Conservation (phyloP, 2,113 vertebrate species). For the Aspiorhynchus laticeps region DNA sequence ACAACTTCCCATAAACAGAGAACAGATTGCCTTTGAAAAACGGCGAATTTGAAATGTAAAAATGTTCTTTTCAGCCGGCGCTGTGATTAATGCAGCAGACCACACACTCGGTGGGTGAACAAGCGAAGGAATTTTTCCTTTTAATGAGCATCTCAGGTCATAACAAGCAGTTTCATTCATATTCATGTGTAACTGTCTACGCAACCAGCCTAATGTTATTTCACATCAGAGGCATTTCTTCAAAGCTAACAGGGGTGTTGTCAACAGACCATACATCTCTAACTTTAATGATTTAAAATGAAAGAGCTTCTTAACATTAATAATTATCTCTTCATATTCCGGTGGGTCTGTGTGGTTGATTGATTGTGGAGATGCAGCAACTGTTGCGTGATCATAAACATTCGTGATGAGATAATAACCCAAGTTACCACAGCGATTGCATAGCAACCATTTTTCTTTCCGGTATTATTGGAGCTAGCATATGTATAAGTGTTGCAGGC, state of each 20-base stretch:
- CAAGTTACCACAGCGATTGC: constrained; percentile 43
- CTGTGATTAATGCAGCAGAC: constrained; percentile 64
- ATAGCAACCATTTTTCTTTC: constrained; percentile 41
- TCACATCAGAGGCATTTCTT: constrained; percentile 58
- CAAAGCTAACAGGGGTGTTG: constrained; percentile 56
- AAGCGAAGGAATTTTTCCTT: constrained; percentile 53
- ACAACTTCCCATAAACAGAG: constrained; percentile 61
- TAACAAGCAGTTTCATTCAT: constrained; percentile 73
- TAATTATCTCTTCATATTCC: constrained; percentile 45
- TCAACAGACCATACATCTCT: constrained; percentile 21
- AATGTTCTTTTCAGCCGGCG: constrained; percentile 65
- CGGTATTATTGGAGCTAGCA: not conserved
- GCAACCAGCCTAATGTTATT: constrained; percentile 63
- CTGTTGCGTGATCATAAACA: constrained; percentile 32
- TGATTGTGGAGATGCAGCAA: constrained; percentile 34
- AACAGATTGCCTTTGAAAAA: constrained; percentile 67
- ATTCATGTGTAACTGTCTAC: constrained; percentile 66
- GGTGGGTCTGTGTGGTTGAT: constrained; percentile 13
- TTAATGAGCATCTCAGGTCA: constrained; percentile 71
- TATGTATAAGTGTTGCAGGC: not conserved
- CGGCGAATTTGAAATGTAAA: constrained; percentile 73
- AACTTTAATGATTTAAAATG: constrained; percentile 33
- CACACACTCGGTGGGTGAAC: constrained; percentile 56
- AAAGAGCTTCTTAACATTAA: constrained; percentile 24
- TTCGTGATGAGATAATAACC: constrained; percentile 33